These are phyloP conservation scores for Phyllopteryx taeniolatus DNA, from an alignment of 2,113 vertebrate species.

Conservation along the genomic window DNA sequence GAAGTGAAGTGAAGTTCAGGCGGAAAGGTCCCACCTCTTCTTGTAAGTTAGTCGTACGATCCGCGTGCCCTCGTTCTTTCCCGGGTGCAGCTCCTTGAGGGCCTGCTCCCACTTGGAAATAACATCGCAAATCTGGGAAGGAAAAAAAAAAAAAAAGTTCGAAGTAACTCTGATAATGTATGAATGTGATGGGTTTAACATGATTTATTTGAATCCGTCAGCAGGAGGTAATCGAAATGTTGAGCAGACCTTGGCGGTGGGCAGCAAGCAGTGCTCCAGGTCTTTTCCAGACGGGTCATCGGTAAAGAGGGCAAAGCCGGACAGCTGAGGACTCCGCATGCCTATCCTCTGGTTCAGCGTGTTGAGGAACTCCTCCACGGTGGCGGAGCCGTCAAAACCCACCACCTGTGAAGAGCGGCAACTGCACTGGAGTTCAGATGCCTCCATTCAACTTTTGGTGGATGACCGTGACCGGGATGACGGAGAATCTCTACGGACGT, in stretches of 20 bases:
- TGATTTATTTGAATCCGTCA: background rate
- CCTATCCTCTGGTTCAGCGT: constrained; percentile 81
- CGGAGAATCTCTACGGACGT: no score
- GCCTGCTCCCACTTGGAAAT: constrained; percentile 92
- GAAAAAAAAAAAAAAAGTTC: background rate
- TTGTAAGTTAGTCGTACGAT: constrained; percentile 87
- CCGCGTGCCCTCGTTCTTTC: constrained; percentile 85
- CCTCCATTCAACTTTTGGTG: no score
- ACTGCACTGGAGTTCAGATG: no score
- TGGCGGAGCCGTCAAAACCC: constrained; percentile 87
- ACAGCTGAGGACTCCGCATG: constrained; percentile 80
- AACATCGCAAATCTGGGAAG: constrained; percentile 84
- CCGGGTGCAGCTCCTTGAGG: constrained; percentile 84
- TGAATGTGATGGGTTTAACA: background rate
- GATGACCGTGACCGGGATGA: background rate
- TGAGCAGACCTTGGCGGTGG: constrained; percentile 75
- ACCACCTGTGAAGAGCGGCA: constrained; percentile 73
- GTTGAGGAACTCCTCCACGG: constrained; percentile 83
- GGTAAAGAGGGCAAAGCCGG: constrained; percentile 82
- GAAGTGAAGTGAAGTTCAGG: background rate
- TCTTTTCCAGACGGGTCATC: constrained; percentile 85
- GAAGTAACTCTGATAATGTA: background rate
- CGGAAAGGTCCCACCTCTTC: constrained; percentile 74
- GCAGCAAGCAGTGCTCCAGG: constrained; percentile 83
- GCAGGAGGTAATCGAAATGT: background rate